These are phyloP conservation scores for Platyscapa corneri DNA, from an alignment of 1,140 invertebrate genomes.

Conservation along the genomic window DNA sequence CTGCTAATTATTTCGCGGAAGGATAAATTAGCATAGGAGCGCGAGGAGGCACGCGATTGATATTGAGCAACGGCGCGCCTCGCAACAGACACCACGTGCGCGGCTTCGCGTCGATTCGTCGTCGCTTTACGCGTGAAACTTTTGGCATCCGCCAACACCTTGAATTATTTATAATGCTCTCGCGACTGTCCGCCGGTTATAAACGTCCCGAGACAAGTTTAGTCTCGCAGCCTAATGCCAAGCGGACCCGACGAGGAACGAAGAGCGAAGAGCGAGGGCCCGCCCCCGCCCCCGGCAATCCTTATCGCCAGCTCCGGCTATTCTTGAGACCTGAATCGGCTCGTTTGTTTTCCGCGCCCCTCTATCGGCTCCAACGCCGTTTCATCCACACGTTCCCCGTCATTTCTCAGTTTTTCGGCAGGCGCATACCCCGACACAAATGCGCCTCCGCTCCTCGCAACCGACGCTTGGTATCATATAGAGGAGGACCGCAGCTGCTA, in stretches of 20 bases:
- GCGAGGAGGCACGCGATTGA: background rate
- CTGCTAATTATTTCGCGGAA: background rate
- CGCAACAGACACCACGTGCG: background rate
- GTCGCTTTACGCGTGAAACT: too few species aligned
- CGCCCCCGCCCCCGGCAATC: background rate
- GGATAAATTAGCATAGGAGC: background rate
- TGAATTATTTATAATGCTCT: slow-evolving; percentile 63
- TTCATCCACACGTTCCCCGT: too few species aligned
- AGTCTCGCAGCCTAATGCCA: background rate
- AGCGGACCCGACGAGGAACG: background rate
- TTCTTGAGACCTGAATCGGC: background rate
- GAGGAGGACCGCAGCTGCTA: too few species aligned
- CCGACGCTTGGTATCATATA: background rate
- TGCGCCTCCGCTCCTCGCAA: background rate
- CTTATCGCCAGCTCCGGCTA: background rate
- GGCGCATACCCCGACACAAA: background rate
- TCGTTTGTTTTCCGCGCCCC: too few species aligned
- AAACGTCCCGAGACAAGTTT: slow-evolving; percentile 13
- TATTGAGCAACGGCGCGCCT: background rate
- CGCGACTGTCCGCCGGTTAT: slow-evolving; percentile 50
- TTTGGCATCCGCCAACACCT: slow-evolving; percentile 54
- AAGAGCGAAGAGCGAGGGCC: too few species aligned
- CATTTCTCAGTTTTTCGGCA: slow-evolving; percentile 5
- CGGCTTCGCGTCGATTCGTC: background rate
- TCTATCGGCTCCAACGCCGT: background rate